Evolutionary conservation across 1,140 invertebrate genomes (phyloP), one percentile per base, ranked within the genome.

Genomic region (Bursaphelenchus mucronatus): DNA sequence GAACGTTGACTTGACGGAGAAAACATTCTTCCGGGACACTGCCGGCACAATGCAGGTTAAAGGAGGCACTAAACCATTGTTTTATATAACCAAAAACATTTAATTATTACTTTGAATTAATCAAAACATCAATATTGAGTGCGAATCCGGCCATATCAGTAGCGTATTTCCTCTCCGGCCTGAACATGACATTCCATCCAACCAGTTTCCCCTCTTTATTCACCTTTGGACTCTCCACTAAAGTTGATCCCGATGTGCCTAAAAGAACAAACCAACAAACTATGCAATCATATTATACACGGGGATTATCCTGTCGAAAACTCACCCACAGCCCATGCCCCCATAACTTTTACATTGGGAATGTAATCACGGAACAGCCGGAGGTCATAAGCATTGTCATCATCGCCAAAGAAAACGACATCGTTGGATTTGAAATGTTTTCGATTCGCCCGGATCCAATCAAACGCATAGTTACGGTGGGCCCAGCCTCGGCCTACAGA

Each of bases 121-220:
- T 82, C 19, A 97, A 85, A 9, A 94, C 82, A 19, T 88, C 85
- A 2, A 94, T 80, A 82, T 92, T 94, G 11, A 98, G 88, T 13
- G 91, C 93, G 84, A 99, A 99, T 0, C 92, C 94, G 3, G 94
- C 94, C 95, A 98, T 98, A 77, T 99, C 96, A 41, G 94, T 88
- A 5, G 94, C 92, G 85, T 97, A 98, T 0, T 89, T 88, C 70
- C 94, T 83, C 64, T 92, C 87, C 0, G 91, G 89, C 70, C 89
- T 89, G 90, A 90, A 96, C 58, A 81, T 79, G 0, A 83, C 90
- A 97, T 10, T 89, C 89, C 15, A 86, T 30, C 30, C 30, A 5
- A 5, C 30, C 30, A 30, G 30, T 30, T 30, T 30, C 30, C 30
- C 30, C 30, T 30, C 30, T 30, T 30, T 30, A 30, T 30, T 30